These are phyloP conservation scores for Bos taurus DNA, from an alignment of 2,113 vertebrate species.

Conservation along the genomic window DNA sequence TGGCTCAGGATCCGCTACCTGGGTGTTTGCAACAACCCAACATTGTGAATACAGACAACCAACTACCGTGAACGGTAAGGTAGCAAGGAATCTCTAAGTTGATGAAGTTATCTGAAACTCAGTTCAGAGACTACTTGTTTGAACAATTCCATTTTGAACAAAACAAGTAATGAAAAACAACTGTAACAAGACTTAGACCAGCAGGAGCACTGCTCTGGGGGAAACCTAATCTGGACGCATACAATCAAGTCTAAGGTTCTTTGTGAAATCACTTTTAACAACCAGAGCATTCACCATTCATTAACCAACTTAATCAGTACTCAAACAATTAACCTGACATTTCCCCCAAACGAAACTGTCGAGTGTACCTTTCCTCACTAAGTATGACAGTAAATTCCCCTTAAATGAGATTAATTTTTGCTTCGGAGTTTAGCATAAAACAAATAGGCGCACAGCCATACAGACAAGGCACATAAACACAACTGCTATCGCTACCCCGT, in stretches of 20 bases:
- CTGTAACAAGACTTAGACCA: neutral
- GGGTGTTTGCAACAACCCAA: accelerated
- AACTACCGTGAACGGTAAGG: neutral
- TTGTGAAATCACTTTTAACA: neutral
- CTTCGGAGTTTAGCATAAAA: neutral
- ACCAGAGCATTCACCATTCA: neutral
- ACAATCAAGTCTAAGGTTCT: neutral
- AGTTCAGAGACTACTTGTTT: neutral
- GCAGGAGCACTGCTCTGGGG: neutral
- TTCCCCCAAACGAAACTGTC: neutral
- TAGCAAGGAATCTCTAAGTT: neutral
- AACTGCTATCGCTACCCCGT: neutral
- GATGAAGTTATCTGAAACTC: neutral
- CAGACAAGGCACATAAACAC: neutral
- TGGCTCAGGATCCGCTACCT: neutral
- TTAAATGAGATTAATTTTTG: neutral
- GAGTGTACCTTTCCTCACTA: neutral
- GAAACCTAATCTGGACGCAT: neutral
- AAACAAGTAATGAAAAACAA: neutral
- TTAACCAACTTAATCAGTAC: neutral
- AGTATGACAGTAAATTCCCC: neutral
- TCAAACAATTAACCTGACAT: neutral
- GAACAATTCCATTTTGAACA: neutral
- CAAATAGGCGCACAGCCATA: neutral
- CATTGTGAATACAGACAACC: accelerated